Conservation (phyloP, 2,113 vertebrate species). For the Stegastes partitus region DNA sequence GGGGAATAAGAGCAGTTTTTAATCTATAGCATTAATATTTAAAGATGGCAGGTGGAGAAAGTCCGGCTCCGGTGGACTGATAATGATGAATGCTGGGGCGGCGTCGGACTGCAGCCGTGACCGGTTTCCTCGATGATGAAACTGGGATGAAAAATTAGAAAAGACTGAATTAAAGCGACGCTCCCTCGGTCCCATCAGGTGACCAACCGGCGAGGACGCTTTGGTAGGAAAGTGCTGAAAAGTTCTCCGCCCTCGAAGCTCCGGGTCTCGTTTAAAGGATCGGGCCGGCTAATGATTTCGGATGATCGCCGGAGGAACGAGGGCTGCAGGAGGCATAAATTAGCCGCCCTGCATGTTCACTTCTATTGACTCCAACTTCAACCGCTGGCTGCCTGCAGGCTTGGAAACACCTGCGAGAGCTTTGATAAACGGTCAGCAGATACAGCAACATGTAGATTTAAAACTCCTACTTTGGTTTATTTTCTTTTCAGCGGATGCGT, state of each 20-base stretch:
- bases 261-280: constrained; percentile 15
- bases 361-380: constrained; percentile 21
- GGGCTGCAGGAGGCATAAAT: constrained; percentile 40
- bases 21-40: too few relatives aligned
- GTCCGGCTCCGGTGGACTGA: too few relatives aligned
- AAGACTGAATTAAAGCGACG: too few relatives aligned
- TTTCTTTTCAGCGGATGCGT: not conserved
- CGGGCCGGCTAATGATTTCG: constrained; percentile 14
- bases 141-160: too few relatives aligned
- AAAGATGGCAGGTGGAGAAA: too few relatives aligned
- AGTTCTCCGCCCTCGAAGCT: not conserved
- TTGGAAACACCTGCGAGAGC: not conserved
- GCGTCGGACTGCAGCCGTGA: too few relatives aligned
- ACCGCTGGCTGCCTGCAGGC: not conserved
- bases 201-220: not conserved
- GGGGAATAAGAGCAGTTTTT: too few relatives aligned
- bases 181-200: too few relatives aligned
- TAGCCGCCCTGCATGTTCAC: constrained; percentile 27
- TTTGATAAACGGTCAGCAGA: not conserved
- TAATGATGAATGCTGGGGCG: too few relatives aligned
- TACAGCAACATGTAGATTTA: too few relatives aligned
- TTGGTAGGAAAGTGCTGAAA: not conserved
- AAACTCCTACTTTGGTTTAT: too few relatives aligned
- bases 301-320: constrained; percentile 16
- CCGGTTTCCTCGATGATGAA: too few relatives aligned